Evolutionary conservation across 2,797 vertebrate species (phyloP), one percentile per base, ranked within the genome.

Genomic region (Borostomias antarcticus): DNA sequence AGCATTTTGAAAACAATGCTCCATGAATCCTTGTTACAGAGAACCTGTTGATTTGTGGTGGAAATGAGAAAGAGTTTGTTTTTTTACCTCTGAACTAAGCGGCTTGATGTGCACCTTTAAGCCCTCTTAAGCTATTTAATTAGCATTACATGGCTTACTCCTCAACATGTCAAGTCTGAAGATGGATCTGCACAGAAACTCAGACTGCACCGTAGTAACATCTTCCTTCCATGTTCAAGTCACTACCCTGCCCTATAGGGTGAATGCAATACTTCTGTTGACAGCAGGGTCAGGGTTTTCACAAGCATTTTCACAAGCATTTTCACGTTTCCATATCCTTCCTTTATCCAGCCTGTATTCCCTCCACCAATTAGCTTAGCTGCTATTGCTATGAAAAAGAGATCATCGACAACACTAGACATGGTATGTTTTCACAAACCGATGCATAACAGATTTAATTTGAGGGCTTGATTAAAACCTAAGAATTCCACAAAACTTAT

Each of bases 401-500:
- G n/a, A n/a, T n/a, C n/a, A n/a, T n/a, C n/a, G n/a, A n/a, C n/a
- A n/a, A n/a, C n/a, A n/a, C n/a, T n/a, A n/a, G n/a, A n/a, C n/a
- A n/a, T n/a, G n/a, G n/a, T n/a, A n/a, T n/a, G n/a, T n/a, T n/a
- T n/a, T n/a, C n/a, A n/a, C n/a, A n/a, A n/a, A n/a, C n/a, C n/a
- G n/a, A n/a, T n/a, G n/a, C n/a, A n/a, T n/a, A n/a, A n/a, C n/a
- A n/a, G n/a, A 45, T 45, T 45, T n/a, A 1, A 45, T 17, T 45
- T 13, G n/a, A 45, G 40, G 40, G 7, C 40, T n/a, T n/a, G 15
- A n/a, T n/a, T 15, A n/a, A n/a, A n/a, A n/a, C n/a, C n/a, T n/a
- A n/a, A n/a, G 48, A 74, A 71, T 79, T 78, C 73, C 74, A 57
- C 64, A 74, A 62, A 81, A 71, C 48, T 43, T 72, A 58, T 64